Evolutionary conservation across 2,113 vertebrate genomes (phyloP).

Genomic region (Tachysurus vachellii): DNA sequence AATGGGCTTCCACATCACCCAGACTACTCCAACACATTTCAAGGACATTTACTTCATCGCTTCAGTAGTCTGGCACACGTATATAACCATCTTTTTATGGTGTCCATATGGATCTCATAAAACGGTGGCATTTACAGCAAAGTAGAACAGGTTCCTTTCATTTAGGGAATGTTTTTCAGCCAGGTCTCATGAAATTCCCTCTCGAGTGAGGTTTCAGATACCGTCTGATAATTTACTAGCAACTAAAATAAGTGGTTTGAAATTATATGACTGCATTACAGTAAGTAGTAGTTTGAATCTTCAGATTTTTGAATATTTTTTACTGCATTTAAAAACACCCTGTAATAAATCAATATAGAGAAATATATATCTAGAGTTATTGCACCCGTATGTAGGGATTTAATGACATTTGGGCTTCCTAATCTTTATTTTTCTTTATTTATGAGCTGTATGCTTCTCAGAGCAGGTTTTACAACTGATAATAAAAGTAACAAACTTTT

Average conservation of each 20-base stretch:
- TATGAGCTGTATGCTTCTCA: not conserved
- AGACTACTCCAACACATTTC: not conserved
- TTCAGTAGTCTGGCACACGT: not conserved
- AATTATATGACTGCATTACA: not conserved
- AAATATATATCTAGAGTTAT: not conserved
- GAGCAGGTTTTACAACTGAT: not conserved
- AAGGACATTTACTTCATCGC: conserved; percentile 18
- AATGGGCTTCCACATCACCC: conserved; percentile 1
- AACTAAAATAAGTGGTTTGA: not conserved
- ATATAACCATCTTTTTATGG: conserved; percentile 22
- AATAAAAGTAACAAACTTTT: not conserved
- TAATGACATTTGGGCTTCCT: not conserved
- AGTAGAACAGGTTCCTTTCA: not conserved
- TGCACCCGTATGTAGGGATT: not conserved
- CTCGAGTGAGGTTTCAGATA: not conserved
- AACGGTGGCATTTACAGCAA: not conserved
- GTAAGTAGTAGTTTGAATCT: not conserved
- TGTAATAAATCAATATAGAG: not conserved
- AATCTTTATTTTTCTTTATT: not conserved
- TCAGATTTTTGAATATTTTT: not conserved
- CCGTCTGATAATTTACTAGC: not conserved
- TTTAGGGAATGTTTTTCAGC: not conserved
- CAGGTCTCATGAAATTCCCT: not conserved
- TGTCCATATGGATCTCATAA: conserved; percentile 15
- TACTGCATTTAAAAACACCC: not conserved